Conservation (phyloP, 2,113 vertebrate genomes). For the Triplophysa tibetana region DNA sequence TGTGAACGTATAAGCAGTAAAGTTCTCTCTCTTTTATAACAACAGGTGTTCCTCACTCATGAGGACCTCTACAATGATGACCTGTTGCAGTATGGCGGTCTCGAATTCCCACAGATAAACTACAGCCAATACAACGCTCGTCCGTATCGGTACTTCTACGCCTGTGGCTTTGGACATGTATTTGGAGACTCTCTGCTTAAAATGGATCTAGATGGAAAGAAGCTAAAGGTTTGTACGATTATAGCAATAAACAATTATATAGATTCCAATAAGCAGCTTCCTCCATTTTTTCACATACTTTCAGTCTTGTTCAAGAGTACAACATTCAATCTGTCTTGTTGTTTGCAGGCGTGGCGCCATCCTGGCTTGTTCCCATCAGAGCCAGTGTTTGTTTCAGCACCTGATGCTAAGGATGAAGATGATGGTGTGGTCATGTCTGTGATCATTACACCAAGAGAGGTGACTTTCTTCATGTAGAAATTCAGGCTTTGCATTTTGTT, state of each 20-base stretch:
- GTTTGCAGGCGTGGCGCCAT: conserved; percentile 83
- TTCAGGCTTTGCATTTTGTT: no score
- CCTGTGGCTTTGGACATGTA: conserved; percentile 84
- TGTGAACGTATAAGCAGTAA: neutral
- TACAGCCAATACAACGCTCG: conserved; percentile 76
- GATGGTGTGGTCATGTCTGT: conserved; percentile 88
- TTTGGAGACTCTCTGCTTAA: conserved; percentile 87
- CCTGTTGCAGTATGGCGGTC: conserved; percentile 79
- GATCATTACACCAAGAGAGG: conserved; percentile 83
- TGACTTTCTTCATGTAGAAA: conserved; percentile 53
- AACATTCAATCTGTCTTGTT: neutral
- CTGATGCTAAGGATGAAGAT: conserved; percentile 81
- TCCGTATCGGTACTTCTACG: conserved; percentile 87
- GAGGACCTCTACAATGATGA: conserved; percentile 81
- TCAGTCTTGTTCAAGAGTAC: neutral
- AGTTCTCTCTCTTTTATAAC: neutral
- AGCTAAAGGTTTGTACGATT: conserved; percentile 78
- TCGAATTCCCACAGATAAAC: conserved; percentile 94
- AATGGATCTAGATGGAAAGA: conserved; percentile 84
- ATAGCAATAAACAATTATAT: neutral
- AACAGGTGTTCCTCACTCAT: conserved; percentile 84
- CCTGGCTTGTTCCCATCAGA: conserved; percentile 89
- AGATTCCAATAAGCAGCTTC: neutral
- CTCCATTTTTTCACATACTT: no score
- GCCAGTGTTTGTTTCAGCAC: conserved; percentile 88